Conservation (phyloP, 2,888 invertebrate genomes). For the Pantelozetes paolii region DNA sequence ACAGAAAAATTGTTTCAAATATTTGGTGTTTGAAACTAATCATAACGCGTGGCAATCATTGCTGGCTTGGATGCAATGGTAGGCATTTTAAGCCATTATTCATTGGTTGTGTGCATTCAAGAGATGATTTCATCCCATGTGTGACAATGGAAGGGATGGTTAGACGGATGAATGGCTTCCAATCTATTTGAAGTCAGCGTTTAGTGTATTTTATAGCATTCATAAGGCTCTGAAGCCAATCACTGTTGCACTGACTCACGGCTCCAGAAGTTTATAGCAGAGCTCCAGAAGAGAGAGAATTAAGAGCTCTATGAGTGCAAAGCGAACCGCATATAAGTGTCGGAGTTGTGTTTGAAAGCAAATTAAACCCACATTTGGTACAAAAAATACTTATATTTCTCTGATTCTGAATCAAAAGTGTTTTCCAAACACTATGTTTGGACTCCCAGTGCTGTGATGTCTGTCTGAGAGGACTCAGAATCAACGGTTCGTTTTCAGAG, state of each 20-base stretch:
- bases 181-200: slow-evolving; percentile 2
- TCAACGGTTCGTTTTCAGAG: slow-evolving; percentile 14
- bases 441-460: neutral
- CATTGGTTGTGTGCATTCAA: slow-evolving; percentile 18
- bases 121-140: slow-evolving; percentile 22
- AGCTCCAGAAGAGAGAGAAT: neutral
- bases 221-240: neutral
- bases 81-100: slow-evolving; percentile 3
- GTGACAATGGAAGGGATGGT: slow-evolving; percentile 13
- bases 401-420: neutral
- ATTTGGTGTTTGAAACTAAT: slow-evolving; percentile 9
- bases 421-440: neutral
- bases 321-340: neutral
- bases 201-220: neutral
- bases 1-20: neutral
- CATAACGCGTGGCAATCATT: neutral
- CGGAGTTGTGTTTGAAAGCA: neutral
- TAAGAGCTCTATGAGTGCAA: slow-evolving; percentile 7
- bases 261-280: neutral
- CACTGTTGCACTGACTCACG: slow-evolving; percentile 18
- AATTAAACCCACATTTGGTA: slow-evolving; percentile 26
- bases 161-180: neutral
- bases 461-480: neutral
- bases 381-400: neutral
- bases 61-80: neutral